Evolutionary conservation across 2,888 invertebrate genomes (phyloP).

Genomic region (Eutolmus rufibarbis): DNA sequence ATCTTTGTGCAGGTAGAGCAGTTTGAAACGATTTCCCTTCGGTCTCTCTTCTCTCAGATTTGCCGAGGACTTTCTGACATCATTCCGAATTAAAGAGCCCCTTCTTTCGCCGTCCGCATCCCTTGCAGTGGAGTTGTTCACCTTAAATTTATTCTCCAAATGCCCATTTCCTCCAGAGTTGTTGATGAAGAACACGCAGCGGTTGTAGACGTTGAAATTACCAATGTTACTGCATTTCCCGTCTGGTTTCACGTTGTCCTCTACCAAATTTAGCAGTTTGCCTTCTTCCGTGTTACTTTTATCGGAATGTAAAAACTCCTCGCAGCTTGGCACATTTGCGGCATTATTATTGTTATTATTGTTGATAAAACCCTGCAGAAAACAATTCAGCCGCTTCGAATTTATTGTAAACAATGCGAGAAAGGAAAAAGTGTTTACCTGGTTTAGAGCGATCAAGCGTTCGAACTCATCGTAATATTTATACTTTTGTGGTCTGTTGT

Average conservation of each 20-base stretch:
- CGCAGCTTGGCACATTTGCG: neutral
- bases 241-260: neutral
- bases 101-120: too few relatives aligned
- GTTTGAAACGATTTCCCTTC: neutral
- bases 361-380: neutral
- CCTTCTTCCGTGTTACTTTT: neutral
- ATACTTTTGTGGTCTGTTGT: neutral
- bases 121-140: neutral
- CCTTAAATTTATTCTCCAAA: neutral
- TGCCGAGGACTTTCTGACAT: neutral
- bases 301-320: neutral
- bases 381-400: neutral
- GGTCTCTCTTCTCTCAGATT: neutral
- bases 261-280: neutral
- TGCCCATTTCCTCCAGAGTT: slow-evolving; percentile 13
- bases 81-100: neutral
- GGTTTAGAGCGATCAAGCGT: slow-evolving; percentile 41
- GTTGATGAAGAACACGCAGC: slow-evolving; percentile 44
- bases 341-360: neutral
- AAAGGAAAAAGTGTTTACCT: slow-evolving; percentile 27
- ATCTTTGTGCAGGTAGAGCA: neutral
- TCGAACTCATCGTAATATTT: slow-evolving; percentile 47
- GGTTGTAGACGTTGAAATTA: slow-evolving; percentile 43
- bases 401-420: neutral
- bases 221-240: slow-evolving; percentile 4